These are phyloP conservation scores for Drosophila kikkawai DNA, from an alignment of 1,140 invertebrate species.

Conservation along the genomic window DNA sequence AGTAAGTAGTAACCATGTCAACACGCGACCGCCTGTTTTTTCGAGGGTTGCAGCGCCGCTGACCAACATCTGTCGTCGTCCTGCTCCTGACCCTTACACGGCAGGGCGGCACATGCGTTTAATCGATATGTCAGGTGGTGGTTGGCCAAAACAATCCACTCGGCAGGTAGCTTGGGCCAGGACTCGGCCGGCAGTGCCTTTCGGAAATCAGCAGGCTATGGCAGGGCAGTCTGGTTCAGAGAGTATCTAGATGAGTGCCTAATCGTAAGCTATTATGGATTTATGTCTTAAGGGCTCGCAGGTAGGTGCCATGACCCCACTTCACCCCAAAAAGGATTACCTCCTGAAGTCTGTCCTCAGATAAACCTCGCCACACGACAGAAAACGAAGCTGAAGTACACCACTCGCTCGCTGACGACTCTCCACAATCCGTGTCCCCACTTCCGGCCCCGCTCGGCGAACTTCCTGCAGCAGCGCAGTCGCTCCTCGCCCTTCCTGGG, in stretches of 20 bases:
- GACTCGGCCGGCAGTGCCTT: conserved; percentile 6
- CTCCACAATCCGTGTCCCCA: conserved; percentile 53
- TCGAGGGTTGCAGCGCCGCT: conserved; percentile 60
- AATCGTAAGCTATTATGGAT: conserved; percentile 74
- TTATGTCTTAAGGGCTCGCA: conserved; percentile 80
- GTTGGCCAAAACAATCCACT: conserved; percentile 34
- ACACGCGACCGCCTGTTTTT: conserved; percentile 24
- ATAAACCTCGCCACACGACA: conserved; percentile 81
- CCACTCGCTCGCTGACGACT: conserved; percentile 66
- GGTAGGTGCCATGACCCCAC: conserved; percentile 35
- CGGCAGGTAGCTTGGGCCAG: background rate
- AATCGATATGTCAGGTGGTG: conserved; percentile 41
- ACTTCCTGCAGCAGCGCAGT: conserved; percentile 75
- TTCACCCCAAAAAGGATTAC: background rate
- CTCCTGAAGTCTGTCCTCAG: conserved; percentile 21
- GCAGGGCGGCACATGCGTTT: conserved; percentile 34
- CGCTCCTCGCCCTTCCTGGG: conserved; percentile 72
- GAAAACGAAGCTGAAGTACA: conserved; percentile 76
- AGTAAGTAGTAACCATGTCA: conserved; percentile 59
- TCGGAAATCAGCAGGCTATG: conserved; percentile 65
- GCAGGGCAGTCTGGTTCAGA: conserved; percentile 41
- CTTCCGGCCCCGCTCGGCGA: conserved; percentile 76
- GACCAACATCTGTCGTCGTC: conserved; percentile 65
- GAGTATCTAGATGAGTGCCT: conserved; percentile 49
- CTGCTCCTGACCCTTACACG: conserved; percentile 44